Evolutionary conservation across 2,113 vertebrate species (phyloP).

Genomic region (Oreochromis spilurus): DNA sequence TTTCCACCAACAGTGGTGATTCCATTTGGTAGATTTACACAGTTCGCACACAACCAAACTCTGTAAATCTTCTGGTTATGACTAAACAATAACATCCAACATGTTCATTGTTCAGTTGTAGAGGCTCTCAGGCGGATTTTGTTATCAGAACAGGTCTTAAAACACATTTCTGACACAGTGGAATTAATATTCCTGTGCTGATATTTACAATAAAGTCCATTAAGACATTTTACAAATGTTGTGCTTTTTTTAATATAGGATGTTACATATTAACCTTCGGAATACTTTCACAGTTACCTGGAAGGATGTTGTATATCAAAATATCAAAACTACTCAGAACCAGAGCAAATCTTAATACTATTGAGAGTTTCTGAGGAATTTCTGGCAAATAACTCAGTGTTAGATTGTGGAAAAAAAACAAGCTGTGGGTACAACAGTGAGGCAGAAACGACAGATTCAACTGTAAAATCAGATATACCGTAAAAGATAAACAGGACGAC

Average conservation of each 20-base stretch:
- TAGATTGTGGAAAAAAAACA: neutral
- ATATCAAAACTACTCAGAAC: neutral
- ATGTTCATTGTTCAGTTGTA: neutral
- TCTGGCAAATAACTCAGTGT: neutral
- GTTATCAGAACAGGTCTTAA: neutral
- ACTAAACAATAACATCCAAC: neutral
- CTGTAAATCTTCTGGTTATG: neutral
- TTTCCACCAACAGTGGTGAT: neutral
- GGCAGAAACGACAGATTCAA: neutral
- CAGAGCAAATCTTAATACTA: neutral
- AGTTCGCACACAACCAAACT: neutral
- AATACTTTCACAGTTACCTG: neutral
- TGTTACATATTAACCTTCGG: neutral
- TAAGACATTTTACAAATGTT: neutral
- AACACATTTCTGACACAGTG: neutral
- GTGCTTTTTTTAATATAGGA: neutral
- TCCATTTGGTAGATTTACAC: neutral
- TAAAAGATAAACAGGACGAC: neutral
- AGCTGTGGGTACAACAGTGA: neutral
- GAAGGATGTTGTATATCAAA: neutral
- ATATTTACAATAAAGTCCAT: neutral
- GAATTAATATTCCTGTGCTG: neutral
- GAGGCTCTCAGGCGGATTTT: neutral
- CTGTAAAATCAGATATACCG: neutral
- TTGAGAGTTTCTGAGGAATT: neutral